Percentiles rank a stretch among this genome's conserved stretches.
Evolutionary conservation across 2,113 vertebrate genomes (phyloP).

Genomic region (Progne subis): DNA sequence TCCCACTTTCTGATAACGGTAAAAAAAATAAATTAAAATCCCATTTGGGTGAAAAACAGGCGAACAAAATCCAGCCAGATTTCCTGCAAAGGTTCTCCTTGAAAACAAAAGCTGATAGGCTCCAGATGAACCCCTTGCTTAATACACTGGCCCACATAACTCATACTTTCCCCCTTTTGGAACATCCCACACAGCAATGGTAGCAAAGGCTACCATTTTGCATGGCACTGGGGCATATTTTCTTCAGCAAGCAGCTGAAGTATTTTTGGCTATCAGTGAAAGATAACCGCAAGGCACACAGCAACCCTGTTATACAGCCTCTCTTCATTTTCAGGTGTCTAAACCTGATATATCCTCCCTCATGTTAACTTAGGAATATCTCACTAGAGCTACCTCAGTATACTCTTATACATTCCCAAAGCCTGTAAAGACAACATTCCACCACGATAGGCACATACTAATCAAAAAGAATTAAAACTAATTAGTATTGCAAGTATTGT

Average conservation of each 20-base stretch:
- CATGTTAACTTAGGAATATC: neutral
- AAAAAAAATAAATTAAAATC: neutral
- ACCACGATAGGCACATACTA: neutral
- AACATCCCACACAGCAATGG: neutral
- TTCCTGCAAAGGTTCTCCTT: neutral
- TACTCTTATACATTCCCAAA: neutral
- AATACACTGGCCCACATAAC: neutral
- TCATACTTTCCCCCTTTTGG: neutral
- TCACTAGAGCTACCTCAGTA: neutral
- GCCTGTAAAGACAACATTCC: neutral
- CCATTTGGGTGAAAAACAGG: neutral
- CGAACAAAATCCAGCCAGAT: neutral
- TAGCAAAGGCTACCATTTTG: neutral
- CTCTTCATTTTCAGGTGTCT: constrained; percentile 2
- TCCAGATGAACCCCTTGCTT: neutral
- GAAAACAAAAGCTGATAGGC: neutral
- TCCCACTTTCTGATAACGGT: neutral
- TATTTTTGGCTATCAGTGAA: neutral
- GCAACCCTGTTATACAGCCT: neutral
- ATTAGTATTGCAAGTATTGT: neutral
- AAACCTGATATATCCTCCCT: neutral
- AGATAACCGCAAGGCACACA: neutral
- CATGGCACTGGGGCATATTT: neutral
- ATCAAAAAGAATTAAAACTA: constrained; percentile 45
- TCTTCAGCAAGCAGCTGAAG: neutral